These are phyloP conservation scores for Pogonocichla stellata DNA, from an alignment of 2,113 vertebrate genomes.

Conservation along the genomic window DNA sequence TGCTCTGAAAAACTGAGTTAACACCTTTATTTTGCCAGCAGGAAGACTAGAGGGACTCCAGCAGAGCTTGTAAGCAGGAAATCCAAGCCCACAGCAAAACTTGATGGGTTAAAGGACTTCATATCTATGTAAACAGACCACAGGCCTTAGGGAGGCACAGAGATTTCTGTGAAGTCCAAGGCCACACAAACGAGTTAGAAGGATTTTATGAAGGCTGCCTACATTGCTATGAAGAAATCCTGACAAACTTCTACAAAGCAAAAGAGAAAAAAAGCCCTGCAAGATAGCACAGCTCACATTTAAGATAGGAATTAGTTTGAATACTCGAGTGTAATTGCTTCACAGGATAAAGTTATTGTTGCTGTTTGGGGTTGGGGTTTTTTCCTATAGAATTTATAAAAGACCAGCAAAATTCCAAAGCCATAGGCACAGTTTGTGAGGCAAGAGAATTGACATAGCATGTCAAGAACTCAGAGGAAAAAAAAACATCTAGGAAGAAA, in stretches of 20 bases:
- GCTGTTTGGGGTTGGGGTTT: background rate
- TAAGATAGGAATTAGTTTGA: background rate
- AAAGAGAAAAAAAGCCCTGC: background rate
- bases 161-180: constrained; percentile 53
- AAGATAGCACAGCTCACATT: background rate
- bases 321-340: background rate
- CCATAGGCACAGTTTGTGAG: background rate
- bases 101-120: constrained; percentile 54
- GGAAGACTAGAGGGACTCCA: constrained; percentile 14
- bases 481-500: background rate
- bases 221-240: background rate
- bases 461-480: background rate
- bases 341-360: background rate
- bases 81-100: constrained; percentile 28
- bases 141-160: background rate
- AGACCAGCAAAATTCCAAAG: background rate
- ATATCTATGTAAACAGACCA: constrained; percentile 49
- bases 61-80: constrained; percentile 23
- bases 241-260: background rate
- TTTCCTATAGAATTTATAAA: background rate
- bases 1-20: background rate
- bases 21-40: constrained; percentile 41
- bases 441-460: background rate
- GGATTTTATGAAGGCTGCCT: constrained; percentile 46
- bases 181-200: constrained; percentile 2